Evolutionary conservation across 2,888 invertebrate genomes (phyloP).

Genomic region (Thymelicus lineola): DNA sequence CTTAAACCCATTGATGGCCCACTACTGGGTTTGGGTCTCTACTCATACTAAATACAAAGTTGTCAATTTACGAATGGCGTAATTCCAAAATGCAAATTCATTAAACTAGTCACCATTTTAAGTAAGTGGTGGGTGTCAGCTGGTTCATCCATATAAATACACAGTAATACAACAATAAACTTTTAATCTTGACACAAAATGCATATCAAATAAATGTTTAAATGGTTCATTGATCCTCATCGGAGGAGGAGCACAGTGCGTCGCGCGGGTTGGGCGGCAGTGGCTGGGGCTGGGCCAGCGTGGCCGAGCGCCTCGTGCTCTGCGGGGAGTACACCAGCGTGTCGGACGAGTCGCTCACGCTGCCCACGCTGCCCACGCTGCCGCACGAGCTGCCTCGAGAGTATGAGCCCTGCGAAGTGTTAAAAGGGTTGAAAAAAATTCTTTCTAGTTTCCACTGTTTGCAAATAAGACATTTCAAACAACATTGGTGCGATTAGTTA

Average conservation of each 20-base stretch:
- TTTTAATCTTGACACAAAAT: slow-evolving; percentile 53
- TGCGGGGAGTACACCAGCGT: slow-evolving; percentile 68
- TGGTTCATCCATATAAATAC: too few species aligned
- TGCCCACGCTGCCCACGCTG: slow-evolving; percentile 60
- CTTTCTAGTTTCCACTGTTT: too few species aligned
- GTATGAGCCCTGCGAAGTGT: background rate
- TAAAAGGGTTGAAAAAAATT: background rate
- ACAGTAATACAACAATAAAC: slow-evolving; percentile 27
- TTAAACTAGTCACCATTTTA: too few species aligned
- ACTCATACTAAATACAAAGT: too few species aligned
- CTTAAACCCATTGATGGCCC: too few species aligned
- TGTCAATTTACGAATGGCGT: too few species aligned
- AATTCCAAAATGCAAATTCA: too few species aligned
- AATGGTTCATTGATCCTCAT: slow-evolving; percentile 60
- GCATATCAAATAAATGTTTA: slow-evolving; percentile 52
- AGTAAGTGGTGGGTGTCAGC: too few species aligned
- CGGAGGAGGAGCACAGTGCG: slow-evolving; percentile 67
- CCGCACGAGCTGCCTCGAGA: slow-evolving; percentile 48
- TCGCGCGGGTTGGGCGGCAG: slow-evolving; percentile 62
- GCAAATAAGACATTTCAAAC: too few species aligned
- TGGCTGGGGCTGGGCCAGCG: slow-evolving; percentile 19
- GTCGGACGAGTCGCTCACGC: slow-evolving; percentile 72
- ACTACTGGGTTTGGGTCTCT: too few species aligned
- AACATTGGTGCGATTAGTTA: too few species aligned
- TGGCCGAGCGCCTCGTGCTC: slow-evolving; percentile 46